Evolutionary conservation across 2,888 invertebrate species (phyloP), one percentile per base, ranked within the genome.

Genomic region (Lottia gigantea): DNA sequence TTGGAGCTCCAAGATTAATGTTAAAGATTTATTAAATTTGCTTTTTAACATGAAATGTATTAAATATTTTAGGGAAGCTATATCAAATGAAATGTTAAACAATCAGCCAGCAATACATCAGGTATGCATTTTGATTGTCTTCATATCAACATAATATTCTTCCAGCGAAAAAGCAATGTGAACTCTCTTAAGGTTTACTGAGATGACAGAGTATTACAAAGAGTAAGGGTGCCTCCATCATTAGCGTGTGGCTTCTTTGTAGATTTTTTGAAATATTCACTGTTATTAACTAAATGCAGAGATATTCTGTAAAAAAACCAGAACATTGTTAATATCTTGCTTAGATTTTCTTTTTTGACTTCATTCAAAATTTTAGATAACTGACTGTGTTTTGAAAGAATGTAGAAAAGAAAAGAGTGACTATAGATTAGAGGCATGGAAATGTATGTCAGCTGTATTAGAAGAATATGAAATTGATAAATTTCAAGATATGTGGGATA

Each of bases 401-500:
- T 93, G 94, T 75, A 92, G 92, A 73, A 96, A 95, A 84, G 94
- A 94, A 71, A 93, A 94, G 82, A 90, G 93, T 66, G 90, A 90
- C 55, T 95, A 96, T 90, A 93, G 94, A 83, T 91, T 92, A 6
- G 91, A 92, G 85, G 94, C 94, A 0, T 87, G 96, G 67, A 89
- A 91, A 64, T 92, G 94, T 61, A 90, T 95, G 47, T 94, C 93
- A 0, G 91, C 92, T 66, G 93, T 96, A 67, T 89, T 96, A 25
- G 92, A 94, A 26, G 91, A 92, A 64, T 90, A 94, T 55, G 90
- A 92, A 82, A 74, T 87, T 15, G 95, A 96, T 88, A 91, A 92
- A 73, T 96, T 96, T 89, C 92, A 93, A 74, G 93, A 94, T 76
- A 92, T 95, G 7, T 95, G 95, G 85, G 91, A 92, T 25, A 94